A percentile compares a stretch with the other conserved stretches of the same genome.
These are phyloP conservation scores for Heteropelma amictum DNA, from an alignment of 2,888 invertebrate species.

Conservation along the genomic window DNA sequence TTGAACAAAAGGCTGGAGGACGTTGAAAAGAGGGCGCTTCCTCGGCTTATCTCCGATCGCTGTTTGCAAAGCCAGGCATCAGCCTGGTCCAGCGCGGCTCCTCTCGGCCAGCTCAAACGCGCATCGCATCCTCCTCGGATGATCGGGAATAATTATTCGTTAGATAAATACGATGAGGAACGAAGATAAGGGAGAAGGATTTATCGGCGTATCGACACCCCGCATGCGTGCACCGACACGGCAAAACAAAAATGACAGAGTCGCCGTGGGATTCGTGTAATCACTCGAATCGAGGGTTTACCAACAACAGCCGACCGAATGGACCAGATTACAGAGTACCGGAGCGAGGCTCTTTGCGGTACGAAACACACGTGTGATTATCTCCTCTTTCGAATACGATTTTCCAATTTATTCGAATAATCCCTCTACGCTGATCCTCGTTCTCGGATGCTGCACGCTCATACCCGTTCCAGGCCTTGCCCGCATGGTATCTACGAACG, in stretches of 20 bases:
- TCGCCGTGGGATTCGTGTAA: slow-evolving; percentile 6
- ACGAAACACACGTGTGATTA: no score
- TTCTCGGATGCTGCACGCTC: slow-evolving; percentile 25
- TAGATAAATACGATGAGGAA: slow-evolving; percentile 74
- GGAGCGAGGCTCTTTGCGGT: no score
- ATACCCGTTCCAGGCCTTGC: neutral
- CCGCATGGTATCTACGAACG: no score
- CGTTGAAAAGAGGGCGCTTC: slow-evolving; percentile 61
- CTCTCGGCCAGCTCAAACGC: slow-evolving; percentile 13
- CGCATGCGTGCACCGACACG: neutral
- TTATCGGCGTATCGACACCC: slow-evolving; percentile 48
- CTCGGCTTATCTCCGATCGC: slow-evolving; percentile 71
- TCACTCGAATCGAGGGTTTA: slow-evolving; percentile 32
- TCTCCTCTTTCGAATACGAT: slow-evolving; percentile 22
- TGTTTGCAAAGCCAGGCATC: slow-evolving; percentile 73
- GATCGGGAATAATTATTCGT: slow-evolving; percentile 76
- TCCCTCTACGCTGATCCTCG: slow-evolving; percentile 1
- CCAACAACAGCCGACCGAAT: no score
- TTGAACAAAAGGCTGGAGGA: slow-evolving; percentile 71
- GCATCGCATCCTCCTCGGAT: slow-evolving; percentile 63
- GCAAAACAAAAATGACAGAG: slow-evolving; percentile 16
- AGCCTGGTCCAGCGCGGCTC: slow-evolving; percentile 53
- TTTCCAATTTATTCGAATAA: slow-evolving; percentile 47
- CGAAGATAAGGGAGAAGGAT: slow-evolving; percentile 65
- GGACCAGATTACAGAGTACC: no score